phyloP scores from a whole-genome alignment of 2,797 vertebrate genomes.

The Anas acuta region DNA sequence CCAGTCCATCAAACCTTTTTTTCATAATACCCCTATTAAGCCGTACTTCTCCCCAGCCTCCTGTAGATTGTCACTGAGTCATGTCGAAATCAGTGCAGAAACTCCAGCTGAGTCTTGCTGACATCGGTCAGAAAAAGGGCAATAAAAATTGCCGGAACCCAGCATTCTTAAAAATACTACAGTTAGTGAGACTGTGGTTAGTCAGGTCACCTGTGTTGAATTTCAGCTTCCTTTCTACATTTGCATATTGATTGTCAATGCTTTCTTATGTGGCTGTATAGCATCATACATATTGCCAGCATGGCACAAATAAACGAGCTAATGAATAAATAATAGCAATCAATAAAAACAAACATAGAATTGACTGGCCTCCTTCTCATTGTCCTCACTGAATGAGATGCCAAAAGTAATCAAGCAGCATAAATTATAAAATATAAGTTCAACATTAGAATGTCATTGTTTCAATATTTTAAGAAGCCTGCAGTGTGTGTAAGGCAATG shows the following conservation, averaged over 20 bases:
- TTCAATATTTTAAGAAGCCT: conserved; percentile 26
- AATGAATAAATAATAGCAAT: conserved; percentile 68
- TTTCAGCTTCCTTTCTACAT: background rate
- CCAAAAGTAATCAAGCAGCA: conserved; percentile 11
- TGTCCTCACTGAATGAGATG: conserved; percentile 4
- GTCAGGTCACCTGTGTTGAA: background rate
- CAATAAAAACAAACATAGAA: conserved; percentile 43
- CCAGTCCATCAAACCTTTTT: background rate
- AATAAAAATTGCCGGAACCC: background rate
- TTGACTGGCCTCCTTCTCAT: background rate
- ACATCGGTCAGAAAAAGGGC: background rate
- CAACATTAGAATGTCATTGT: background rate
- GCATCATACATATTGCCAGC: background rate
- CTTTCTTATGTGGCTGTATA: background rate
- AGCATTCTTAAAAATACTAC: background rate
- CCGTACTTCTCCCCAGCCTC: background rate
- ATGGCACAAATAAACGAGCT: conserved; percentile 32
- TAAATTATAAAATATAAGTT: conserved; percentile 52
- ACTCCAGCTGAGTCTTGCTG: background rate
- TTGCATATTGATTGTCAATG: background rate
- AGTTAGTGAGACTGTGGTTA: background rate
- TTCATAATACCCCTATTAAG: background rate
- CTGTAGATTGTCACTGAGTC: background rate
- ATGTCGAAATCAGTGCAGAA: background rate
- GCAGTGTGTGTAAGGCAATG: background rate